Conservation (phyloP, 1,140 invertebrate species). For the Drosophila tristis region DNA sequence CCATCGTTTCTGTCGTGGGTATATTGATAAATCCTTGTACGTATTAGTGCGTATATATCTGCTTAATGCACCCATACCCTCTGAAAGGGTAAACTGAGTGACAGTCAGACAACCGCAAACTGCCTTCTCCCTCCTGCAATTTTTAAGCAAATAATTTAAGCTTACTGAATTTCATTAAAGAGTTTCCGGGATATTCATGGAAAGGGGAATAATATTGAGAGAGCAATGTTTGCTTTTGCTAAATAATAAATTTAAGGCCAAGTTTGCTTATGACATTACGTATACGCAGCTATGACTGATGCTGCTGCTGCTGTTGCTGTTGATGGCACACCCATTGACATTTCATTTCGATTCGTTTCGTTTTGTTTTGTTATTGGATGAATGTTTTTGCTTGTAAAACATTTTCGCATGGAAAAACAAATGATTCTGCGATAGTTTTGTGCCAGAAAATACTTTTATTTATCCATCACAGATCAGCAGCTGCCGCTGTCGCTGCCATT, state of each 20-base stretch:
- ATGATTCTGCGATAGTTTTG: constrained; percentile 24
- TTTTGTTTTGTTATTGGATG: constrained; percentile 36
- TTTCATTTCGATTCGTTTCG: constrained; percentile 22
- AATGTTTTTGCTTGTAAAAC: constrained; percentile 18
- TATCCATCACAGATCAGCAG: constrained; percentile 49
- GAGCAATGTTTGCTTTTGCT: background rate
- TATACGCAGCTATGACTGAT: constrained; percentile 26
- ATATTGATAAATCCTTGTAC: too few species aligned
- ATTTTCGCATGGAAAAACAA: constrained; percentile 56
- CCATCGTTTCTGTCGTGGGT: too few species aligned
- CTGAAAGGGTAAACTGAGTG: background rate
- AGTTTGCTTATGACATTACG: constrained; percentile 48
- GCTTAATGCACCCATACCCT: too few species aligned
- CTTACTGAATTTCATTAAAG: constrained; percentile 31
- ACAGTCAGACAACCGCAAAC: background rate
- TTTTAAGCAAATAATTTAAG: constrained; percentile 28
- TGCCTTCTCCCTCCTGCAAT: background rate
- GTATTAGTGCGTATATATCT: too few species aligned
- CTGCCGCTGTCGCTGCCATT: constrained; percentile 2
- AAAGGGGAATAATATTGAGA: too few species aligned
- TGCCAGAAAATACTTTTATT: constrained; percentile 28
- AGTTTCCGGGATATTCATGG: background rate
- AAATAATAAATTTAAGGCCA: constrained; percentile 25
- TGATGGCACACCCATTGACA: constrained; percentile 37
- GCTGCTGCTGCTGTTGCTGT: too few species aligned